Base-by-base conservation (phyloP, 2,888 invertebrate species). In the Agelastica alni region DNA sequence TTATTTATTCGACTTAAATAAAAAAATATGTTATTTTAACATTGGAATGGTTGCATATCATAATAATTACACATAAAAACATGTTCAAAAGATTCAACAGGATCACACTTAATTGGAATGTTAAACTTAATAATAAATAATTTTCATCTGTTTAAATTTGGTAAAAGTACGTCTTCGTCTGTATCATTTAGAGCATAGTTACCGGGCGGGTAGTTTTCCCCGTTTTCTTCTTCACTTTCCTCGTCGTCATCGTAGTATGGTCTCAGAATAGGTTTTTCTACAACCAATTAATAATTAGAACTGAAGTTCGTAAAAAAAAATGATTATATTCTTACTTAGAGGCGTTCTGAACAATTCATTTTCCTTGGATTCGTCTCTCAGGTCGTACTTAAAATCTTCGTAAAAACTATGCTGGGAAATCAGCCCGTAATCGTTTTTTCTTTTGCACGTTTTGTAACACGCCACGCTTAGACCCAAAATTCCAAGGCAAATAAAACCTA, bases 161-260 rank as follows among this genome's bases (percentile, higher is more conserved):
- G 36, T 26, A 46, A 10, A 17, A 46, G 28, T n/a, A 46, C 36
- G 6, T 36, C 36, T 14, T 45, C 45, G n/a, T 46, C 46, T 42
- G 14, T 17, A 5, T 34, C 53, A 7, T 43, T 47, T 13, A 17
- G 48, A 2, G 43, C 12, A 20, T 59, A 51, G 10, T 56, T 45
- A 31, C 36, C 12, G 4, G 58, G n/a, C 5, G 10, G 26, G 7
- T 7, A 6, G 7, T 26, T 9, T 26, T 26, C 26, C n/a, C n/a
- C 60, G 32, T 67, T 62, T 4, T 70, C 66, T 4, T 73, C 70
- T 7, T 73, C 74, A 44, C 85, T 76, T 2, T 86, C 84, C 34
- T 88, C 87, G 18, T 88, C 87, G 18, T 87, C 87, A 61, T 89
- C 89, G 64, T 81, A 90, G 71, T 89, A 89, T 0, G 89, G 88